A percentile compares a stretch with the other conserved stretches of the same genome.
Evolutionary conservation across 2,113 vertebrate genomes (phyloP).

Genomic region (Vimba vimba): DNA sequence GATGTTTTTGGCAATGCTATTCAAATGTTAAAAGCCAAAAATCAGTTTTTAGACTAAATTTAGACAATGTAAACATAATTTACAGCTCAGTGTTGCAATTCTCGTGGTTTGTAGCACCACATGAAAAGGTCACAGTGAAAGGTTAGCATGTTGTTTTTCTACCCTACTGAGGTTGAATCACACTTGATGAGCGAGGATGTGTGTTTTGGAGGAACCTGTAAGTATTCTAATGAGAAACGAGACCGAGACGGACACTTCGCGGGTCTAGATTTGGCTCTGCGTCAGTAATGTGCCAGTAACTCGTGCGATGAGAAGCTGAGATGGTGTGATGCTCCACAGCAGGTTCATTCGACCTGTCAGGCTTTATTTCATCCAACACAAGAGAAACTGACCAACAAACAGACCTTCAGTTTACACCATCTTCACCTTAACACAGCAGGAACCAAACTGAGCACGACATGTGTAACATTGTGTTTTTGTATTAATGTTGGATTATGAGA

Average conservation of each 20-base stretch:
- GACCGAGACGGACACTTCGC: conserved; percentile 44
- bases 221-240: conserved; percentile 46
- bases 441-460: background rate
- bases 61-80: background rate
- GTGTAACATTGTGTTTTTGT: background rate
- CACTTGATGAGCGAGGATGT: background rate
- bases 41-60: background rate
- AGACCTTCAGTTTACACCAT: conserved; percentile 40
- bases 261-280: conserved; percentile 39
- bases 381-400: conserved; percentile 40
- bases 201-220: conserved; percentile 19
- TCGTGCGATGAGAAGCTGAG: conserved; percentile 37
- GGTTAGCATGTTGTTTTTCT: conserved; percentile 43
- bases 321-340: conserved; percentile 9
- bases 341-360: conserved; percentile 40
- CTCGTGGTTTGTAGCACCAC: background rate
- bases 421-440: background rate
- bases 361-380: conserved; percentile 49
- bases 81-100: background rate
- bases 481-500: background rate
- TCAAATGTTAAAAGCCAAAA: background rate
- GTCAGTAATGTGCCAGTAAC: conserved; percentile 40
- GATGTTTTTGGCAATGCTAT: background rate
- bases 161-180: background rate
- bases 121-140: conserved; percentile 9